Percentiles rank a stretch among this genome's conserved stretches.
Evolutionary conservation across 2,797 vertebrate species (phyloP).

Genomic region (Numenius phaeopus): DNA sequence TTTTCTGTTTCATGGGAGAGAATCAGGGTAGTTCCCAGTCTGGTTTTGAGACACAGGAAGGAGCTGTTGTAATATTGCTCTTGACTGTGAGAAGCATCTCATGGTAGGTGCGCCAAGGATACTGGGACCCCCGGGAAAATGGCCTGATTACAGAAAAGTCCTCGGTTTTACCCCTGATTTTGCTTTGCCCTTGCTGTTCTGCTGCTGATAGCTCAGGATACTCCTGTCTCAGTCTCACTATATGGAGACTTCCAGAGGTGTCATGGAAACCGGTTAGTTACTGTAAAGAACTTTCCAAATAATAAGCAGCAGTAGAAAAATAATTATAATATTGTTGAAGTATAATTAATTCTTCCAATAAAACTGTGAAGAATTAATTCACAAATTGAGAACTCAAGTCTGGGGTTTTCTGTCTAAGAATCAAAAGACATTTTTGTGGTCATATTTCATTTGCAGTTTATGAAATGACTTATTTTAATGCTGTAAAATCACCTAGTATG

Average conservation of each 20-base stretch:
- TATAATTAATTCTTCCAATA: conserved; percentile 21
- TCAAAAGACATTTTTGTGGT: conserved; percentile 26
- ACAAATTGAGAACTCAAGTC: neutral
- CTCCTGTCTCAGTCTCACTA: neutral
- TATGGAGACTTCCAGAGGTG: neutral
- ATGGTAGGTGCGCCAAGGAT: neutral
- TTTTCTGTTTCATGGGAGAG: neutral
- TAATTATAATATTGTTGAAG: neutral
- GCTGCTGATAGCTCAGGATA: neutral
- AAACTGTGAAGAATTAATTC: conserved; percentile 4
- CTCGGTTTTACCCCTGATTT: neutral
- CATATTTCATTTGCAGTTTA: neutral
- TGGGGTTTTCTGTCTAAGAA: neutral
- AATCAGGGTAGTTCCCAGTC: neutral
- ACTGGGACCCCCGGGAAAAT: neutral
- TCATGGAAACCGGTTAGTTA: neutral
- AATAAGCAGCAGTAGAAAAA: conserved; percentile 1
- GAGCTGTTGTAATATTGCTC: neutral
- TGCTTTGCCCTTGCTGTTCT: neutral
- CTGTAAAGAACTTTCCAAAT: neutral
- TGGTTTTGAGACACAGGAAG: neutral
- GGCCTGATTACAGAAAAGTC: neutral
- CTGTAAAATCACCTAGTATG: conserved; percentile 1
- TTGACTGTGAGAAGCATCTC: neutral
- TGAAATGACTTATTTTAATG: conserved; percentile 8